Evolutionary conservation across 2,113 vertebrate genomes (phyloP).

Genomic region (Menidia beryllina): DNA sequence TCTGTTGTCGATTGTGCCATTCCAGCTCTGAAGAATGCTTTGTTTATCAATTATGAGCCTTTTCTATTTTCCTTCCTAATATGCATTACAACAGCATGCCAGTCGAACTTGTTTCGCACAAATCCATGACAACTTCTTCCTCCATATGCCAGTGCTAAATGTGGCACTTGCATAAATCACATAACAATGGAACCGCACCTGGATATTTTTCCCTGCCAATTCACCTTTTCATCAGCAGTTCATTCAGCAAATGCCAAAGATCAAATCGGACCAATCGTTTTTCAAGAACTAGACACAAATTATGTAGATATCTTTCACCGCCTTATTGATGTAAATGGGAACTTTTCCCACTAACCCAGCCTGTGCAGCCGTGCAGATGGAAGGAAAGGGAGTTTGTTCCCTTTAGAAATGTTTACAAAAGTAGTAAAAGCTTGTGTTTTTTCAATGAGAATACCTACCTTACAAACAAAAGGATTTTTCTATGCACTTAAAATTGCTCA

Average conservation of each 20-base stretch:
- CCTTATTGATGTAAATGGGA: background rate
- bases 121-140: background rate
- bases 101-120: background rate
- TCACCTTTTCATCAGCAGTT: no score
- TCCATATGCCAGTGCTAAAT: background rate
- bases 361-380: background rate
- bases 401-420: background rate
- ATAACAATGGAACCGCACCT: background rate
- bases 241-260: no score
- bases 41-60: background rate
- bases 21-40: background rate
- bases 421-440: no score
- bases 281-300: background rate
- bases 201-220: background rate
- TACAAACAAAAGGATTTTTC: no score
- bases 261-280: no score
- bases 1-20: background rate
- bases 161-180: background rate
- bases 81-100: background rate
- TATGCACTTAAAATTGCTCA: no score
- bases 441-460: no score
- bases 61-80: background rate
- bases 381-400: no score
- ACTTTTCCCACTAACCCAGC: background rate
- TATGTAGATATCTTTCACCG: no score